Evolutionary conservation across 2,888 invertebrate genomes (phyloP).

Genomic region (Gryllus longicercus): DNA sequence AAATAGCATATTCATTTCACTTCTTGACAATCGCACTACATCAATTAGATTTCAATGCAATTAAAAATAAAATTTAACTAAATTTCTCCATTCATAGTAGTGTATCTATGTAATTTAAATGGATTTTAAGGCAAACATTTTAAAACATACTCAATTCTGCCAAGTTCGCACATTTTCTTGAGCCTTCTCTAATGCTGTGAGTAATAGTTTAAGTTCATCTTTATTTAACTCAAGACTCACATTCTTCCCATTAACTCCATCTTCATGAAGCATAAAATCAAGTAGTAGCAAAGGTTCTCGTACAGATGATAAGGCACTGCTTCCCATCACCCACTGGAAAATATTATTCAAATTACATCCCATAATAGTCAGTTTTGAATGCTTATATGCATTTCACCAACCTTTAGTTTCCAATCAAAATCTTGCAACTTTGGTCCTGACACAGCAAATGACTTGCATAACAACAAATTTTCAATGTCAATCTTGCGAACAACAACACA

Average conservation of each 20-base stretch:
- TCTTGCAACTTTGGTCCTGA: constrained; percentile 46
- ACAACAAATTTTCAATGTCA: constrained; percentile 43
- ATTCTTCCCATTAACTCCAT: constrained; percentile 33
- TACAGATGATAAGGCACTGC: constrained; percentile 50
- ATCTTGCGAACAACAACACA: constrained; percentile 45
- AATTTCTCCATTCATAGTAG: too few relatives aligned
- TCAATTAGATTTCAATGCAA: too few relatives aligned
- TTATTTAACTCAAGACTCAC: constrained; percentile 44
- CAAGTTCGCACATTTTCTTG: constrained; percentile 27
- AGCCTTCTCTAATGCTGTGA: constrained; percentile 32
- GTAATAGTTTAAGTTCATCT: constrained; percentile 43
- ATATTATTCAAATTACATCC: not conserved
- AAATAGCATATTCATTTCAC: too few relatives aligned
- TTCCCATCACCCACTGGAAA: constrained; percentile 51
- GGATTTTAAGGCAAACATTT: too few relatives aligned
- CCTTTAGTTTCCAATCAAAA: constrained; percentile 55
- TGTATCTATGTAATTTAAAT: too few relatives aligned
- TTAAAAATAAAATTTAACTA: not conserved
- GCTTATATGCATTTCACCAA: constrained; percentile 33
- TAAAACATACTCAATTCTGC: not conserved
- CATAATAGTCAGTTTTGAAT: constrained; percentile 17
- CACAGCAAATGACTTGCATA: constrained; percentile 42
- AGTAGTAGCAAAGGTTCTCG: constrained; percentile 52
- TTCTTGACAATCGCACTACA: too few relatives aligned
- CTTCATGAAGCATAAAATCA: constrained; percentile 43